Evolutionary conservation across 2,888 invertebrate genomes (phyloP).

Genomic region (Heliconius hortense): DNA sequence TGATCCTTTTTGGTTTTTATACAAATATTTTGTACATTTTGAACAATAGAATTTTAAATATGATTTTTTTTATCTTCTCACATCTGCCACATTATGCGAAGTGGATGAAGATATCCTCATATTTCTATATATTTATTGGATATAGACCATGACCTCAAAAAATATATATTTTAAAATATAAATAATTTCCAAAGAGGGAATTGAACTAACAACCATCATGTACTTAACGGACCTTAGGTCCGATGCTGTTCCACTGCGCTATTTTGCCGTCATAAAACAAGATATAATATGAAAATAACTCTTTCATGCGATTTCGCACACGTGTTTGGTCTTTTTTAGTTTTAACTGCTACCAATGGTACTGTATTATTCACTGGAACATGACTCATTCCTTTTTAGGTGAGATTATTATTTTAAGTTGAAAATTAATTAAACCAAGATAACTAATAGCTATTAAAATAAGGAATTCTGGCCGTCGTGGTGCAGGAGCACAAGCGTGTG

Average conservation of each 20-base stretch:
- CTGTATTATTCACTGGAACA: not conserved
- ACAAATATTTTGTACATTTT: not conserved
- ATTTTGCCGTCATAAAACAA: not conserved
- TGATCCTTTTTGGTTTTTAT: not conserved
- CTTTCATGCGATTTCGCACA: not conserved
- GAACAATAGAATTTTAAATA: not conserved
- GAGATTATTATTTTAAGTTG: not conserved
- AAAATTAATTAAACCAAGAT: not conserved
- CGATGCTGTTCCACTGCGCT: not conserved
- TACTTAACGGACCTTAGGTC: no score
- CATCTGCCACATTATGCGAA: not conserved
- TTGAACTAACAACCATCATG: not conserved
- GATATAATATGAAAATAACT: not conserved
- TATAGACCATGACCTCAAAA: not conserved
- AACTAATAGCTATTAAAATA: not conserved
- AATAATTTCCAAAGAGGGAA: not conserved
- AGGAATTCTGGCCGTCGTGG: not conserved
- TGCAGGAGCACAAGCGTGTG: no score
- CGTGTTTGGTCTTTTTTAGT: not conserved
- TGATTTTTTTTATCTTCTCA: not conserved
- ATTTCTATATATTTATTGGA: no score
- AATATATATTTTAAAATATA: not conserved
- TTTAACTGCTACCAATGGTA: slow-evolving; percentile 1
- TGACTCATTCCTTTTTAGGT: not conserved
- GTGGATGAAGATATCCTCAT: not conserved